Evolutionary conservation across 2,113 vertebrate genomes (phyloP), one percentile per base, ranked within the genome.

Genomic region (Saguinus midas): DNA sequence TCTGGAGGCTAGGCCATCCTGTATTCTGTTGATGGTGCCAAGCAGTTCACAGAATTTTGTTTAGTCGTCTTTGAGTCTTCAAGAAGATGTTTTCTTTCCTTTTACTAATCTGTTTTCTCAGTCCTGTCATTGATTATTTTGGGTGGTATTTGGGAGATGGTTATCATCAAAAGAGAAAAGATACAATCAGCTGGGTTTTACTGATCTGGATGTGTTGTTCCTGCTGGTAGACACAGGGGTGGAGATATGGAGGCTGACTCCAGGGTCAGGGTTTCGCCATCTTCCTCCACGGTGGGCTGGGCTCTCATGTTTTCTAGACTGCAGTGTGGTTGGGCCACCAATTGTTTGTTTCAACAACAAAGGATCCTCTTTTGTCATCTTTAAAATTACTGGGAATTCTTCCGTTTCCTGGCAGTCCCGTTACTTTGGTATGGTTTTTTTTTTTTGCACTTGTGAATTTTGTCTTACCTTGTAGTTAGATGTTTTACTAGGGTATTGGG

Each of bases 401-500:
- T 91, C 45, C 29, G 68, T 50, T 82, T 88, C 66, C 79, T 96
- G 43, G 66, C 25, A 48, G 17, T 48, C 50, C 29, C 14, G 37
- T 93, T 48, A 81, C 72, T 75, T 90, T 48, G 43, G 14, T 55
- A 21, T 48, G 35, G 27, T 68, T 32, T 27, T 11, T 68, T 32
- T 27, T 11, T 58, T 95, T 48, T 87, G 64, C 12, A 45, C 61
- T 82, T 76, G 10, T 72, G 64, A 52, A 32, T 79, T 89, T 94
- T 91, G 25, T 75, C 48, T 94, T 83, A n/a, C 85, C 76, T 72
- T 70, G 43, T 88, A 64, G 57, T 81, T 61, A 93, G 29, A 25
- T 57, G 23, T 50, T 92, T 92, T 88, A 23, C 25, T 17, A 29
- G 48, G 32, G 17, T 78, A 16, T 55, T 91, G 8, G 14, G 48